These are phyloP conservation scores for Nannoperca australis DNA, from an alignment of 2,797 vertebrate species.

Conservation along the genomic window DNA sequence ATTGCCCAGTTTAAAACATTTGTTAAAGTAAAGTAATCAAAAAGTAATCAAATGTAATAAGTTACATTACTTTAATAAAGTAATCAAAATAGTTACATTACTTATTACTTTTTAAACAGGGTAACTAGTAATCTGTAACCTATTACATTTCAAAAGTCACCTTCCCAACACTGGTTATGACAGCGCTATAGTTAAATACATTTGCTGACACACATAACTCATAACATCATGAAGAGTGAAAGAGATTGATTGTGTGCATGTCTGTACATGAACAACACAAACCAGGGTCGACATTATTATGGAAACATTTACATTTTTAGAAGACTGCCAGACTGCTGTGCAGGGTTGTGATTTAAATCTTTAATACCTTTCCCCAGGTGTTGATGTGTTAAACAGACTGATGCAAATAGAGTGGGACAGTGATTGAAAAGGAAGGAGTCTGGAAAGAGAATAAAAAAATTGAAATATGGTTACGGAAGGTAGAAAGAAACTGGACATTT, in stretches of 20 bases:
- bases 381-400: constrained; percentile 20
- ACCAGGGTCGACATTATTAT: constrained; percentile 8
- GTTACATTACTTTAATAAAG: too few relatives aligned
- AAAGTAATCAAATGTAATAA: too few relatives aligned
- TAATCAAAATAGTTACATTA: too few relatives aligned
- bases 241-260: not conserved
- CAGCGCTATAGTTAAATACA: not conserved
- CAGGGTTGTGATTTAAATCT: constrained; percentile 47
- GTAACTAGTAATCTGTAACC: too few relatives aligned
- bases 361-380: constrained; percentile 34
- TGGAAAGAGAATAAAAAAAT: constrained; percentile 26
- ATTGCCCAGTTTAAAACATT: too few relatives aligned
- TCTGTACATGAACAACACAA: constrained; percentile 1
- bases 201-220: not conserved
- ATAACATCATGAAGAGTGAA: constrained; percentile 7
- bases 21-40: too few relatives aligned
- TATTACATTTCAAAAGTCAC: too few relatives aligned
- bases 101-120: too few relatives aligned
- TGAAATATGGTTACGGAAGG: not conserved
- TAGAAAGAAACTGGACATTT: not conserved
- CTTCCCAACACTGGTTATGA: too few relatives aligned
- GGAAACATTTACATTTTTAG: constrained; percentile 35
- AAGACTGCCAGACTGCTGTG: not conserved
- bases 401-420: constrained; percentile 28
- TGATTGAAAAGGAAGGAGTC: constrained; percentile 37